These are phyloP conservation scores for Sogatella furcifera DNA, from an alignment of 1,140 invertebrate genomes.

Conservation along the genomic window DNA sequence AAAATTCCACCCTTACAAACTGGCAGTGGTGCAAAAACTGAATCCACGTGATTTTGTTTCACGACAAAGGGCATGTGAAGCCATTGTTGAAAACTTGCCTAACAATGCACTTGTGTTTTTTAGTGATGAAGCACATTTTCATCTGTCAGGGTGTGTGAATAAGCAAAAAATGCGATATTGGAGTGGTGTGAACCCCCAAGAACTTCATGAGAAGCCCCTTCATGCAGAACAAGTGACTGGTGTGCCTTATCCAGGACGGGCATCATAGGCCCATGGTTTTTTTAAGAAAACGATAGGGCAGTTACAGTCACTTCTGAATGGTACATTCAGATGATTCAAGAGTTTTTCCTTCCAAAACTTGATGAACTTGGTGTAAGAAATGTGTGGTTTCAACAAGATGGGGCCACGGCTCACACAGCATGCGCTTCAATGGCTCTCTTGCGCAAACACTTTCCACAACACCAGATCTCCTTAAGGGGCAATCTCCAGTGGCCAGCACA, in stretches of 20 bases:
- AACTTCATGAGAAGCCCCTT: constrained; percentile 11
- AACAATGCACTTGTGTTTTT: neutral
- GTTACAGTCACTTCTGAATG: constrained; percentile 6
- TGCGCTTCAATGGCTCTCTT: too few relatives aligned
- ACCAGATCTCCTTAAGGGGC: too few relatives aligned
- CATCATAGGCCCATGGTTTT: constrained; percentile 13
- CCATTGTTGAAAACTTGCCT: neutral
- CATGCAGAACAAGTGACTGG: constrained; percentile 13
- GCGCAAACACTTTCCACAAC: too few relatives aligned
- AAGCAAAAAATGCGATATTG: constrained; percentile 14
- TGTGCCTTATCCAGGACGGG: constrained; percentile 12
- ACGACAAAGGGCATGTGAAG: neutral
- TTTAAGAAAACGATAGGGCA: constrained; percentile 14
- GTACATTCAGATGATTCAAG: constrained; percentile 11
- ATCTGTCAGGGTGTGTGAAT: constrained; percentile 10
- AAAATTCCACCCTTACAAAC: neutral
- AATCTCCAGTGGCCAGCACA: too few relatives aligned
- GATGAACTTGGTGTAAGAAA: too few relatives aligned
- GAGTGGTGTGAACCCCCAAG: constrained; percentile 7
- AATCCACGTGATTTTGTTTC: constrained; percentile 1
- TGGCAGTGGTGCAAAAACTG: constrained; percentile 12
- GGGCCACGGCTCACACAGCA: too few relatives aligned
- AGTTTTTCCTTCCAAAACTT: constrained; percentile 10
- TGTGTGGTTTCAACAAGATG: too few relatives aligned
- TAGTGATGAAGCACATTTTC: neutral